These are phyloP conservation scores for Telenomus remus DNA, from an alignment of 1,140 invertebrate species.

Conservation along the genomic window DNA sequence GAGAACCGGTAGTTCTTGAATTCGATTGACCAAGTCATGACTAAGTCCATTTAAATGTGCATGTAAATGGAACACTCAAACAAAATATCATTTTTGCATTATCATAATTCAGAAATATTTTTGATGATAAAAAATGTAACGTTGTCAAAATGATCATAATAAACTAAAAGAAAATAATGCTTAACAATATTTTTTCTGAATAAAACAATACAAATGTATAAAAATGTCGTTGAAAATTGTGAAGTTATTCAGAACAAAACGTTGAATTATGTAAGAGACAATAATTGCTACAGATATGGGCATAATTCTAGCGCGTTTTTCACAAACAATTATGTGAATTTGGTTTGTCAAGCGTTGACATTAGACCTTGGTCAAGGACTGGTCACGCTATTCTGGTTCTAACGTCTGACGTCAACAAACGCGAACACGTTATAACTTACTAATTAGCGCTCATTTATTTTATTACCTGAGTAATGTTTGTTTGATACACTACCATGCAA, in stretches of 20 bases:
- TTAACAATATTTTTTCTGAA: too few relatives aligned
- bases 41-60: conserved; percentile 12
- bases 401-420: conserved; percentile 34
- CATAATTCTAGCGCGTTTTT: conserved; percentile 3
- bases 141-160: too few relatives aligned
- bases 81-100: conserved; percentile 10
- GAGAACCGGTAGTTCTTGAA: conserved; percentile 62
- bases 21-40: conserved; percentile 37
- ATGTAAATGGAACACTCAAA: conserved; percentile 26
- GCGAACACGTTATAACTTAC: conserved; percentile 4
- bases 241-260: background rate
- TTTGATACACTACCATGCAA: background rate
- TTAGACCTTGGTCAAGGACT: conserved; percentile 62
- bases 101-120: background rate
- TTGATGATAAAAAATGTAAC: too few relatives aligned
- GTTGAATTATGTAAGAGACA: conserved; percentile 3
- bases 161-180: too few relatives aligned
- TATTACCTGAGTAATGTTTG: background rate
- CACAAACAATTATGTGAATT: conserved; percentile 7
- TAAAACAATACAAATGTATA: too few relatives aligned
- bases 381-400: conserved; percentile 64
- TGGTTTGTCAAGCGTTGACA: conserved; percentile 48
- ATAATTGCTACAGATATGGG: conserved; percentile 10
- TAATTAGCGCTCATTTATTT: conserved; percentile 24
- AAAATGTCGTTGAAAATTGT: too few relatives aligned